Evolutionary conservation across 1,140 invertebrate genomes (phyloP).

Genomic region (Brachionus koreanus): DNA sequence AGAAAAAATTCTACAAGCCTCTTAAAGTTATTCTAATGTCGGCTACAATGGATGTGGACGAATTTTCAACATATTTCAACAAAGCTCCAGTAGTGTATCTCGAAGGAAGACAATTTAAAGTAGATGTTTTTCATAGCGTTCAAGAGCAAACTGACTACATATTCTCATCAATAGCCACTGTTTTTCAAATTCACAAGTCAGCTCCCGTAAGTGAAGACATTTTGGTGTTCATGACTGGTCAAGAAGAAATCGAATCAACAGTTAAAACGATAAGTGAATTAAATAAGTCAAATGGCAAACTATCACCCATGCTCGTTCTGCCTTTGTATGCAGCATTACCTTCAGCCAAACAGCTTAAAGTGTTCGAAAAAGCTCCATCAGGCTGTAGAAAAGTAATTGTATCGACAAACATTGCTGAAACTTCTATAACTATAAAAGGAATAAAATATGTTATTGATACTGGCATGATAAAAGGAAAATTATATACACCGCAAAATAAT

Average conservation of each 20-base stretch:
- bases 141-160: constrained; percentile 73
- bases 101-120: constrained; percentile 78
- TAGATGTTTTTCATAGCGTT: constrained; percentile 61
- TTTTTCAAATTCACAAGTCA: constrained; percentile 82
- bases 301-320: not conserved
- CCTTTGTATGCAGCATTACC: constrained; percentile 42
- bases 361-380: not conserved
- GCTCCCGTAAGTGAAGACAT: constrained; percentile 67
- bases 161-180: constrained; percentile 90
- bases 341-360: constrained; percentile 28
- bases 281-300: not conserved
- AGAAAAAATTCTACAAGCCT: constrained; percentile 48
- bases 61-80: constrained; percentile 84
- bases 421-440: constrained; percentile 78
- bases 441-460: constrained; percentile 90
- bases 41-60: constrained; percentile 67
- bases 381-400: constrained; percentile 40
- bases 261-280: constrained; percentile 65
- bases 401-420: constrained; percentile 48
- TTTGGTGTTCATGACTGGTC: constrained; percentile 93
- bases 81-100: constrained; percentile 79
- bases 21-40: constrained; percentile 57
- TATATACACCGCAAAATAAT: constrained; percentile 74
- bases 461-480: constrained; percentile 81
- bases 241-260: constrained; percentile 93